A percentile compares a stretch with the other conserved stretches of the same genome.
phyloP scores from a whole-genome alignment of 1,140 invertebrate genomes.

The Leptonema lineaticorne region DNA sequence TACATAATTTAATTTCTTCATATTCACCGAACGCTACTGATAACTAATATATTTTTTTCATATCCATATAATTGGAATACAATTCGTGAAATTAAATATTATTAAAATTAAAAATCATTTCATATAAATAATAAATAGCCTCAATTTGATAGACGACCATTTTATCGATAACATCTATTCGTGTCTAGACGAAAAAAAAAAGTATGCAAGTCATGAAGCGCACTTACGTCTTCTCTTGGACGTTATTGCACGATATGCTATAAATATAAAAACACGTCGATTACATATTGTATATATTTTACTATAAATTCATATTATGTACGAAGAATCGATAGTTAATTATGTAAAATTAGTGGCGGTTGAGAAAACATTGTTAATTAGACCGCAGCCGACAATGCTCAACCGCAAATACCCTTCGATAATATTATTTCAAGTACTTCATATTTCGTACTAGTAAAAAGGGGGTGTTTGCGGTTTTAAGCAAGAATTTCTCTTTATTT shows the following conservation, averaged over 20 bases:
- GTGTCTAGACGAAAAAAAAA: neutral
- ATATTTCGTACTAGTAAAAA: neutral
- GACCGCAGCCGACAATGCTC: slow-evolving; percentile 5
- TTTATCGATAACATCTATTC: slow-evolving; percentile 3
- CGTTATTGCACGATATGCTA: too few species aligned
- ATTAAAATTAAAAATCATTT: too few species aligned
- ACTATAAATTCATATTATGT: neutral
- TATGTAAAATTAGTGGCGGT: neutral
- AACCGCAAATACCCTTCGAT: slow-evolving; percentile 17
- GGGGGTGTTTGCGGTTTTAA: slow-evolving; percentile 2
- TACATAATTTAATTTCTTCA: too few species aligned
- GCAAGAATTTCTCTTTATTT: neutral
- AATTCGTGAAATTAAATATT: too few species aligned
- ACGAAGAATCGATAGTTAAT: neutral
- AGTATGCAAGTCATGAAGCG: neutral
- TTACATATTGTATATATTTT: neutral
- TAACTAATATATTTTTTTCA: too few species aligned
- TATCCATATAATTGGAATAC: too few species aligned
- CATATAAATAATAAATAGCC: too few species aligned
- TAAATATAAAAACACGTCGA: too few species aligned
- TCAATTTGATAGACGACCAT: slow-evolving; percentile 6
- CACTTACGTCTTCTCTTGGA: too few species aligned
- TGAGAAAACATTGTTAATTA: neutral
- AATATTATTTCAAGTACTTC: neutral
- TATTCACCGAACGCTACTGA: too few species aligned